Percentiles rank a stretch among this genome's conserved stretches.
These are phyloP conservation scores for Trisateles emortualis DNA, from an alignment of 2,888 invertebrate genomes.

Conservation along the genomic window DNA sequence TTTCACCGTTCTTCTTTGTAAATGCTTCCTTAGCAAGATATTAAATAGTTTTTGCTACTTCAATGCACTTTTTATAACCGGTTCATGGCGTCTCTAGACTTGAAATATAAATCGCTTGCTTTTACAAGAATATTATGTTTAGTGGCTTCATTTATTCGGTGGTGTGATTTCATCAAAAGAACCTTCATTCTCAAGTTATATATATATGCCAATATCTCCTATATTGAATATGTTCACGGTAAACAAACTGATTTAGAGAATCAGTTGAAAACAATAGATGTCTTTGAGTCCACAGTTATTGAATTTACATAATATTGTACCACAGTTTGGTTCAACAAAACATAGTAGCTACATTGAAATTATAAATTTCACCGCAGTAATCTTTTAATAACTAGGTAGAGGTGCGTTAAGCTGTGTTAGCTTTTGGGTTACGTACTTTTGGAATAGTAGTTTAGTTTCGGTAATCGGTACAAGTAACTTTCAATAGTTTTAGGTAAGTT, in stretches of 20 bases:
- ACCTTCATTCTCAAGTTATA: neutral
- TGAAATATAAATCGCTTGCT: conserved; percentile 42
- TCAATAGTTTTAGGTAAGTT: conserved; percentile 72
- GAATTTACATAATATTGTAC: conserved; percentile 76
- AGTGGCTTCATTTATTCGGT: too few relatives aligned
- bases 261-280: conserved; percentile 63
- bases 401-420: conserved; percentile 54
- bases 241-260: conserved; percentile 48
- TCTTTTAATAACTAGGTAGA: conserved; percentile 66
- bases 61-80: conserved; percentile 70
- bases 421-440: conserved; percentile 46
- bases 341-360: conserved; percentile 62
- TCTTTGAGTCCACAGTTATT: conserved; percentile 58
- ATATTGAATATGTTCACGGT: conserved; percentile 40
- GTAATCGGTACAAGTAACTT: conserved; percentile 77
- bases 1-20: conserved; percentile 75
- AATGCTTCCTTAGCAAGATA: conserved; percentile 73
- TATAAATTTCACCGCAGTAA: conserved; percentile 75
- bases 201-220: conserved; percentile 13
- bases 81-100: conserved; percentile 56
- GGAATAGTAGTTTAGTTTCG: conserved; percentile 56
- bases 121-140: conserved; percentile 11
- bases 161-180: too few relatives aligned
- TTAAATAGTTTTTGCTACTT: conserved; percentile 83
- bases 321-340: conserved; percentile 59